A percentile compares a stretch with the other conserved stretches of the same genome.
Evolutionary conservation across 2,113 vertebrate species (phyloP).

Genomic region (Ornithorhynchus anatinus): DNA sequence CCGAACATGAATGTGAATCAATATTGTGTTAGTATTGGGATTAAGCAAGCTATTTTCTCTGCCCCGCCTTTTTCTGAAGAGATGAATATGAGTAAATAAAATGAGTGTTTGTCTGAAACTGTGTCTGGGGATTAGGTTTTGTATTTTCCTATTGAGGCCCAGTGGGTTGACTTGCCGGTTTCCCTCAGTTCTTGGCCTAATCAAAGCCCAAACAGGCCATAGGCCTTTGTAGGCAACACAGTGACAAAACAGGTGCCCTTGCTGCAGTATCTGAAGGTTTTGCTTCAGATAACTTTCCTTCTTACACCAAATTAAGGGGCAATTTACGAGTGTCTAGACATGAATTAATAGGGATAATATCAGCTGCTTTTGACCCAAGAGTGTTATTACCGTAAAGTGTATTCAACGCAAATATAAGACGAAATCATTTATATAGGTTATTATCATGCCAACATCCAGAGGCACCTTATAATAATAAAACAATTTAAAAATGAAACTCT

Average conservation of each 20-base stretch:
- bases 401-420: constrained; percentile 71
- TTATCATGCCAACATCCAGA: constrained; percentile 61
- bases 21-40: constrained; percentile 81
- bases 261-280: constrained; percentile 35
- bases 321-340: constrained; percentile 68
- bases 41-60: constrained; percentile 76
- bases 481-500: constrained; percentile 62
- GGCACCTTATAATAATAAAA: constrained; percentile 61
- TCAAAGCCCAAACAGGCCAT: background rate
- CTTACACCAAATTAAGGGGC: constrained; percentile 66
- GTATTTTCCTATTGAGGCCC: constrained; percentile 44
- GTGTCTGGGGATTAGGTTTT: constrained; percentile 68
- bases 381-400: constrained; percentile 67
- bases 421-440: constrained; percentile 65
- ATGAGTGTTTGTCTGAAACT: constrained; percentile 72
- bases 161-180: constrained; percentile 28
- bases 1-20: constrained; percentile 77
- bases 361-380: constrained; percentile 66
- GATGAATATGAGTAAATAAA: constrained; percentile 79
- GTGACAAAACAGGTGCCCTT: constrained; percentile 14
- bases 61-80: constrained; percentile 39
- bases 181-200: background rate
- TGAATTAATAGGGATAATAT: constrained; percentile 71
- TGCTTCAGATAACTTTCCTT: constrained; percentile 42
- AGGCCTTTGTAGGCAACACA: constrained; percentile 1